Percentiles rank a stretch among this genome's conserved stretches.
Conservation (phyloP, 2,113 vertebrate genomes). For the Jacana jacana region DNA sequence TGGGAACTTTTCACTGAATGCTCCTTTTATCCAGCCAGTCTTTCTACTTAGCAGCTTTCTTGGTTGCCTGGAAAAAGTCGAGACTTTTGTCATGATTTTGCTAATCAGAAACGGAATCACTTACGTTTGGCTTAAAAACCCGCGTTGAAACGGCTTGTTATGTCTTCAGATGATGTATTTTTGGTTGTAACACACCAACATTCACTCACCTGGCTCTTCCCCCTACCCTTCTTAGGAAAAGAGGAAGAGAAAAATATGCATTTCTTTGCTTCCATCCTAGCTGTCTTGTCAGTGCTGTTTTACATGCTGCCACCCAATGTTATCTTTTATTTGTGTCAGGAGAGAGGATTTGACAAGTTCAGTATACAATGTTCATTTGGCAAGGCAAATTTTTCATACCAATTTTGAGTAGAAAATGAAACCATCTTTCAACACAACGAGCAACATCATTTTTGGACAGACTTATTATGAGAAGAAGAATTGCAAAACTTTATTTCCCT, state of each 20-base stretch:
- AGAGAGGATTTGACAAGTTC: constrained; percentile 77
- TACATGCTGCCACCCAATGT: constrained; percentile 76
- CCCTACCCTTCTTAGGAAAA: constrained; percentile 43
- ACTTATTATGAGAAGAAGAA: constrained; percentile 71
- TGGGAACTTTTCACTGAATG: constrained; percentile 46
- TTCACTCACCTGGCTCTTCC: neutral
- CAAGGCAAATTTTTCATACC: constrained; percentile 76
- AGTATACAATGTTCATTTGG: constrained; percentile 77
- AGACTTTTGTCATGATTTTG: constrained; percentile 65
- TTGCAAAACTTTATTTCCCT: constrained; percentile 63
- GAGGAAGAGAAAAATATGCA: constrained; percentile 55
- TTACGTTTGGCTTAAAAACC: constrained; percentile 43
- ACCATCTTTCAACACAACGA: constrained; percentile 76
- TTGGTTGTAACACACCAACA: constrained; percentile 12
- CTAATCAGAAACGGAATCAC: constrained; percentile 70
- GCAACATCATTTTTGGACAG: constrained; percentile 76
- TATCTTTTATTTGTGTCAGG: constrained; percentile 82
- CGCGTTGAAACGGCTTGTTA: constrained; percentile 45
- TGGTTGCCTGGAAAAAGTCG: constrained; percentile 26
- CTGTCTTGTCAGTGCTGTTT: constrained; percentile 77
- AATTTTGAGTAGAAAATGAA: constrained; percentile 78
- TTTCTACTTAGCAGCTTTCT: constrained; percentile 14
- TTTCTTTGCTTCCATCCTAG: constrained; percentile 71
- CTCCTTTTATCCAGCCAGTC: neutral
- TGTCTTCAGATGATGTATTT: constrained; percentile 31